phyloP scores from a whole-genome alignment of 2,888 invertebrate genomes.

The Melinaea menophilus region DNA sequence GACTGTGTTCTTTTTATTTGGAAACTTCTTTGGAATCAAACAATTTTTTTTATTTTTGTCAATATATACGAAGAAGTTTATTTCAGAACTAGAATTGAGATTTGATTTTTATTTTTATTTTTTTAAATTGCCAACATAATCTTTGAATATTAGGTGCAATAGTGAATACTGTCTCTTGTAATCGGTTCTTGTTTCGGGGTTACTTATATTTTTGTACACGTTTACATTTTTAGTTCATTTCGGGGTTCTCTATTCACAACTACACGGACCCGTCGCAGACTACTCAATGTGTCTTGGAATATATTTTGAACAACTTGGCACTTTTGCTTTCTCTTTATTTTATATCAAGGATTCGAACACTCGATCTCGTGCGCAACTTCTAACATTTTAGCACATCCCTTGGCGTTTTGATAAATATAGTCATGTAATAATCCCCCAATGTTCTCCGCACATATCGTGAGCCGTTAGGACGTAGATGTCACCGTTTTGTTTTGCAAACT shows the following conservation, averaged over 20 bases:
- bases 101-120: slow-evolving; percentile 17
- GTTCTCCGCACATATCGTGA: slow-evolving; percentile 23
- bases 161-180: slow-evolving; percentile 46
- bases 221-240: slow-evolving; percentile 18
- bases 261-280: slow-evolving; percentile 26
- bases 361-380: slow-evolving; percentile 10
- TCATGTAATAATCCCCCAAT: slow-evolving; percentile 14
- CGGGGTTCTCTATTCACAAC: slow-evolving; percentile 22
- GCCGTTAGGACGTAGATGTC: slow-evolving; percentile 35
- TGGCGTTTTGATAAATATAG: slow-evolving; percentile 15
- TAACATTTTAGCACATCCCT: slow-evolving; percentile 24
- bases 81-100: slow-evolving; percentile 16
- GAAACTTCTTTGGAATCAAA: slow-evolving; percentile 8
- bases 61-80: not conserved
- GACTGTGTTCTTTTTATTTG: slow-evolving; percentile 32
- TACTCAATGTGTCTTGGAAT: slow-evolving; percentile 21
- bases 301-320: slow-evolving; percentile 28
- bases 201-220: slow-evolving; percentile 19
- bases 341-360: slow-evolving; percentile 15
- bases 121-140: slow-evolving; percentile 41
- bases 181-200: slow-evolving; percentile 26
- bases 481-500: slow-evolving; percentile 38
- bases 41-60: slow-evolving; percentile 20
- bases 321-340: slow-evolving; percentile 31
- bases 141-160: slow-evolving; percentile 46